Conservation (phyloP, 2,888 invertebrate genomes). For the Teleiodes luculella region DNA sequence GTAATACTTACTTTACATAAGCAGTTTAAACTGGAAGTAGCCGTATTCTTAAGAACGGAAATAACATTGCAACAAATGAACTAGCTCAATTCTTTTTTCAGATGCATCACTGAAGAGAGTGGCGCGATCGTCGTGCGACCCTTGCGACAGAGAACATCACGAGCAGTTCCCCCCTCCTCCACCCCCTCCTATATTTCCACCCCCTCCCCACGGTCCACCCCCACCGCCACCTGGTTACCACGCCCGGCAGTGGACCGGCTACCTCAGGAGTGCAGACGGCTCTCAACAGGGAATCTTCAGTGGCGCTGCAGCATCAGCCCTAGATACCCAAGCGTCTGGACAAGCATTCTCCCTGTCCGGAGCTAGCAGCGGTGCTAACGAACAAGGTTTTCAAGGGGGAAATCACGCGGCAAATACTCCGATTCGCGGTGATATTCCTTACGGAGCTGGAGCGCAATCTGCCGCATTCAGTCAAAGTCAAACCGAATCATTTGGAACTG, state of each 20-base stretch:
- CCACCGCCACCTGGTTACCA: constrained; percentile 31
- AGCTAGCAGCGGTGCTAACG: neutral
- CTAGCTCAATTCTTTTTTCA: too few relatives aligned
- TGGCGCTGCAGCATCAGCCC: constrained; percentile 41
- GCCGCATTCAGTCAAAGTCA: neutral
- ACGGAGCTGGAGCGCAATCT: too few relatives aligned
- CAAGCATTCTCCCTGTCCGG: constrained; percentile 45
- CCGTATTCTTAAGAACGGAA: too few relatives aligned
- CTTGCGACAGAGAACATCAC: neutral
- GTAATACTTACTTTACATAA: too few relatives aligned
- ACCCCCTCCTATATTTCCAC: constrained; percentile 29
- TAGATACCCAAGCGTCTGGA: constrained; percentile 33
- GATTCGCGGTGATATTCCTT: too few relatives aligned
- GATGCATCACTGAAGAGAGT: neutral
- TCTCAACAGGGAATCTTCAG: constrained; percentile 48
- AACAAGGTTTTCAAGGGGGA: too few relatives aligned
- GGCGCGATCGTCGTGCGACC: neutral
- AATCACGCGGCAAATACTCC: too few relatives aligned
- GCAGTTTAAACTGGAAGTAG: too few relatives aligned
- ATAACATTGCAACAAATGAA: too few relatives aligned
- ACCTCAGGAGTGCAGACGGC: constrained; percentile 39
- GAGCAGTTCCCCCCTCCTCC: too few relatives aligned
- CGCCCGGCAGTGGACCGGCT: constrained; percentile 55
- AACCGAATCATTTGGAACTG: neutral
- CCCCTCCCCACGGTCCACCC: constrained; percentile 31